Evolutionary conservation across 2,888 invertebrate species (phyloP).

Genomic region (Melieria omissa): DNA sequence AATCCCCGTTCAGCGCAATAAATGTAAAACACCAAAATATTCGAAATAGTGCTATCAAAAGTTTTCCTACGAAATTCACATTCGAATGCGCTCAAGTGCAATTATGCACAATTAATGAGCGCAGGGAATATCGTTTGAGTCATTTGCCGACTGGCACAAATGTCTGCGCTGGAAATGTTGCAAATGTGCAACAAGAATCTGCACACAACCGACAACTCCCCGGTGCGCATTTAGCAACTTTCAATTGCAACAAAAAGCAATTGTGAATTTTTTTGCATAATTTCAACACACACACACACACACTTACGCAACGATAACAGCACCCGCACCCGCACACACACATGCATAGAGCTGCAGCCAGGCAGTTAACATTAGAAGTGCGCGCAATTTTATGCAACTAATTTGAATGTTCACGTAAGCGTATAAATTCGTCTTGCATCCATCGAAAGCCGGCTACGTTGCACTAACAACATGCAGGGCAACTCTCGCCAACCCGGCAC

Average conservation of each 20-base stretch:
- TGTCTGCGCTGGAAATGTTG: too few species aligned
- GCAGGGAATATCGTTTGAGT: too few species aligned
- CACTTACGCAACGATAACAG: neutral
- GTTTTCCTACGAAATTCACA: too few species aligned
- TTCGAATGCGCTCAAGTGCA: too few species aligned
- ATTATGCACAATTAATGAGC: too few species aligned
- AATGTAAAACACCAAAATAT: too few species aligned
- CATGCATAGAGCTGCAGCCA: neutral
- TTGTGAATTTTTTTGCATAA: neutral
- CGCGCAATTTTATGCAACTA: slow-evolving; percentile 26
- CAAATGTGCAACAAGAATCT: too few species aligned
- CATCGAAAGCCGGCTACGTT: neutral
- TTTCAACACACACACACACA: neutral
- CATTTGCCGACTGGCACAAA: too few species aligned
- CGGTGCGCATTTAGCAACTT: too few species aligned
- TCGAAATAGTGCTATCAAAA: too few species aligned
- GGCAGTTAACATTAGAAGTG: slow-evolving; percentile 1
- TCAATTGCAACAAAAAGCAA: neutral
- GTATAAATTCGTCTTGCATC: slow-evolving; percentile 11
- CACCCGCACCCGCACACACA: neutral
- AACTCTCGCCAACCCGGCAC: neutral
- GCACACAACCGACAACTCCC: too few species aligned
- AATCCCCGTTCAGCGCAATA: too few species aligned
- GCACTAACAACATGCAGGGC: neutral
- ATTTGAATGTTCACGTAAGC: slow-evolving; percentile 32